A percentile compares a stretch with the other conserved stretches of the same genome.
These are phyloP conservation scores for Perizoma flavofasciatum DNA, from an alignment of 2,888 invertebrate genomes.

Conservation along the genomic window DNA sequence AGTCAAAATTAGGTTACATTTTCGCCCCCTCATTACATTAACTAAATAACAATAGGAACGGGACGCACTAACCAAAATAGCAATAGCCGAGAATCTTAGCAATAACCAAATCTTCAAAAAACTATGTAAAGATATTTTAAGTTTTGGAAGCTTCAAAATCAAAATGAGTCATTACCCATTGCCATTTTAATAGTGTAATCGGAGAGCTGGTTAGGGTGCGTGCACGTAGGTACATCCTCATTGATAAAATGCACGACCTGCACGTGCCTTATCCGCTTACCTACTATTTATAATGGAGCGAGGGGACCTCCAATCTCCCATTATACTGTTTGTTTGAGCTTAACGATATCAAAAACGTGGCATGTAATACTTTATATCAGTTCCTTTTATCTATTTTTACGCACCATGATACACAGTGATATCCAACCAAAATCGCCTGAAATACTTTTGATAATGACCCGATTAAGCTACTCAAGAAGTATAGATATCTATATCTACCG, in stretches of 20 bases:
- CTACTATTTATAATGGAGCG: conserved; percentile 72
- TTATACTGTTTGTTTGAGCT: conserved; percentile 39
- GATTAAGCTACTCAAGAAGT: too few species aligned
- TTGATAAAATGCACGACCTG: conserved; percentile 72
- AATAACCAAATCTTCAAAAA: too few species aligned
- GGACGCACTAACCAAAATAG: too few species aligned
- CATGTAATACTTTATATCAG: conserved; percentile 21
- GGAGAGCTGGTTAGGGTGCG: conserved; percentile 56
- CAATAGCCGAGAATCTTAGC: too few species aligned
- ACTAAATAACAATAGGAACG: too few species aligned
- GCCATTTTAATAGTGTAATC: background rate
- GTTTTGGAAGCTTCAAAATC: too few species aligned
- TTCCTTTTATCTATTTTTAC: conserved; percentile 10
- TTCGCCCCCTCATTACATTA: too few species aligned
- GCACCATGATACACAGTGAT: conserved; percentile 5
- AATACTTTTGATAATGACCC: too few species aligned
- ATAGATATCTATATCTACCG: too few species aligned
- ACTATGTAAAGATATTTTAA: too few species aligned
- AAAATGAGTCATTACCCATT: too few species aligned
- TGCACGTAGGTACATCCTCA: conserved; percentile 47
- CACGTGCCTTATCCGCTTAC: conserved; percentile 78
- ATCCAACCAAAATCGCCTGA: background rate
- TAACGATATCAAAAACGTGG: conserved; percentile 34
- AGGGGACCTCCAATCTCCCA: conserved; percentile 40
- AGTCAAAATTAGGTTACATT: too few species aligned